phyloP scores from a whole-genome alignment of 2,113 vertebrate species.

The Microtus oregoni region DNA sequence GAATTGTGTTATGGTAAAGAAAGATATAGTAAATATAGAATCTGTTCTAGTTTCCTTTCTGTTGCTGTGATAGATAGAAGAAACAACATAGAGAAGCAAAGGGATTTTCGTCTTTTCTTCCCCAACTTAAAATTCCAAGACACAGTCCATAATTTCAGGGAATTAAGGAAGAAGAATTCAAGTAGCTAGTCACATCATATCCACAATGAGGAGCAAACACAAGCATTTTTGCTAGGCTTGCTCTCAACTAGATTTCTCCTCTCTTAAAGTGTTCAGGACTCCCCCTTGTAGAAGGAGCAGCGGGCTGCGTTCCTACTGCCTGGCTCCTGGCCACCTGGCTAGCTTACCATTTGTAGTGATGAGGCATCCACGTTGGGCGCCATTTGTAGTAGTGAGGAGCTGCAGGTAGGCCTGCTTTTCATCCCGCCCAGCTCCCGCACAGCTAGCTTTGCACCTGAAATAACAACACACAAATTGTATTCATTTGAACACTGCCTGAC shows the following conservation, averaged over 20 bases:
- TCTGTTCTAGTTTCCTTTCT: background rate
- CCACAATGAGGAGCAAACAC: background rate
- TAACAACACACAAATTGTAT: too few species aligned
- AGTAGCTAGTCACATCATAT: background rate
- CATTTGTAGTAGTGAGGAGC: too few species aligned
- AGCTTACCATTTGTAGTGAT: too few species aligned
- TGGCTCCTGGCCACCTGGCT: too few species aligned
- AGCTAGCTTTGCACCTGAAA: too few species aligned
- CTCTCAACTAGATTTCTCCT: background rate
- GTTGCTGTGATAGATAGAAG: background rate
- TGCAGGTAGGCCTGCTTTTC: too few species aligned
- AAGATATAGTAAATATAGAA: background rate
- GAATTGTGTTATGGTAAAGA: conserved; percentile 18
- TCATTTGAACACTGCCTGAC: too few species aligned
- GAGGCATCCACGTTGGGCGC: accelerated
- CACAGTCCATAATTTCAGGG: background rate
- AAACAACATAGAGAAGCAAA: background rate
- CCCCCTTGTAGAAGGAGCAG: too few species aligned
- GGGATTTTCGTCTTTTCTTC: background rate
- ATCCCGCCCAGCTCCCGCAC: too few species aligned
- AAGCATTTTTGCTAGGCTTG: background rate
- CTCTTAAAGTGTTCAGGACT: background rate
- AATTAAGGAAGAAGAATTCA: background rate
- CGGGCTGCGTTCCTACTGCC: too few species aligned
- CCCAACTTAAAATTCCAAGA: background rate